Evolutionary conservation across 2,797 vertebrate genomes (phyloP), one percentile per base, ranked within the genome.

Genomic region (Sardinella longiceps): DNA sequence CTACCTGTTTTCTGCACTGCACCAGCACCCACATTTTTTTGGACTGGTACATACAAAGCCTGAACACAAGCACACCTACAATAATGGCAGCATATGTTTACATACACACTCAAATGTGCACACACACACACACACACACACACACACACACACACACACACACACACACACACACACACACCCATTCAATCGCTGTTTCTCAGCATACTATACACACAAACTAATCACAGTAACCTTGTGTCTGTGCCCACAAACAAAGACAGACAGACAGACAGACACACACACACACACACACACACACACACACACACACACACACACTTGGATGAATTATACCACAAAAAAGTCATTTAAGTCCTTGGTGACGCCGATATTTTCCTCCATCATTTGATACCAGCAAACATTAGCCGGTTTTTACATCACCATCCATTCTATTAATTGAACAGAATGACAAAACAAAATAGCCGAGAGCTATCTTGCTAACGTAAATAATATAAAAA

Each of bases 311-410:
- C 14, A 84, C 82, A 77, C 82, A 84, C 66, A 91, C 87, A 91
- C 87, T 88, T 90, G 92, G 93, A 93, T 94, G 92, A 94, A 94
- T 93, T 93, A 66, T 15, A 30, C 60, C 7, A 66, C 60, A 66
- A 11, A 11, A 66, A 66, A 30, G 92, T 93, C 92, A 92, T 92
- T 43, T 43, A 86, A 92, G 90, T 93, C 92, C 94, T 93, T 94
- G 93, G 93, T 94, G 92, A 94, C 92, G 94, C 91, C 92, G 93
- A 91, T 92, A 94, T 93, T 95, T 95, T 92, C 88, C 94, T 94
- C 92, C 93, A 94, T 94, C 93, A 95, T 94, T 70, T 70, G 15
- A 10, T 70, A 37, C 66, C 66, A 70, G 33, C 30, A 33, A 37
- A 70, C 63, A 70, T 37, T 37, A 7, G 12, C 37, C 30, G 3